Evolutionary conservation across 2,797 vertebrate species (phyloP).

Genomic region (Arnoldichthys spilopterus): DNA sequence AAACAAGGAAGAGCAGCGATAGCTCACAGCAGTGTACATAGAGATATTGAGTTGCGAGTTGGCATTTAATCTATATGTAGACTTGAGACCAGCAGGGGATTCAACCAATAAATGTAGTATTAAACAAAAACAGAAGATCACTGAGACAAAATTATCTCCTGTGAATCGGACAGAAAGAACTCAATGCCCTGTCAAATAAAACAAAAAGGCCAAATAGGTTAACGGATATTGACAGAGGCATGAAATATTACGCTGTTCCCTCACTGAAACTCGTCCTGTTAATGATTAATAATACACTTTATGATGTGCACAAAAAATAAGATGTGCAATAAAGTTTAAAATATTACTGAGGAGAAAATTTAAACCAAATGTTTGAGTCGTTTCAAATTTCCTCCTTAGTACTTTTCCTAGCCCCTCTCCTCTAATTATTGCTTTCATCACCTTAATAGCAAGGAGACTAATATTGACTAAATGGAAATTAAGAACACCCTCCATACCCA

Average conservation of each 20-base stretch:
- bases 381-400: too few species aligned
- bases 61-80: constrained; percentile 60
- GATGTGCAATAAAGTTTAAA: neutral
- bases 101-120: constrained; percentile 51
- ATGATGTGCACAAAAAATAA: neutral
- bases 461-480: too few species aligned
- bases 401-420: too few species aligned
- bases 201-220: constrained; percentile 7
- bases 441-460: too few species aligned
- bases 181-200: constrained; percentile 29
- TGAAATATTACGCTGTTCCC: neutral
- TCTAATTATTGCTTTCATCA: too few species aligned
- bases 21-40: constrained; percentile 13
- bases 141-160: constrained; percentile 23
- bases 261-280: neutral
- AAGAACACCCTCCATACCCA: too few species aligned
- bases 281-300: neutral
- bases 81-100: constrained; percentile 45
- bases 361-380: too few species aligned
- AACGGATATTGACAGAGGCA: neutral
- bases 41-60: constrained; percentile 47
- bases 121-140: constrained; percentile 26
- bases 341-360: too few species aligned
- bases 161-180: constrained; percentile 23
- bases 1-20: constrained; percentile 22